Conservation (phyloP, 2,113 vertebrate genomes). For the Arvicanthis niloticus region DNA sequence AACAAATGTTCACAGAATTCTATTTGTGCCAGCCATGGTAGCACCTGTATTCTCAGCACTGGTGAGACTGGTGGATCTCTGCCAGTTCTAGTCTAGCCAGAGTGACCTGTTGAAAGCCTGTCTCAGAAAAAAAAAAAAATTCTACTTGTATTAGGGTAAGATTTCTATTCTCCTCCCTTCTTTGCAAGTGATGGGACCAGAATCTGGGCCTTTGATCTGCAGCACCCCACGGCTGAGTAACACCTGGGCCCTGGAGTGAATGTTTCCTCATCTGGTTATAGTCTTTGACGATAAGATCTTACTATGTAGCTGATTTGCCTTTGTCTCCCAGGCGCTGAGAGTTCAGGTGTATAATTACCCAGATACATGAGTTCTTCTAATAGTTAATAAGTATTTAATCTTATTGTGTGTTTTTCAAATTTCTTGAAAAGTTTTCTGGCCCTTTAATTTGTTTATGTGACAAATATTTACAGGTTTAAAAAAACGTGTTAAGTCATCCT, state of each 20-base stretch:
- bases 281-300: too few species aligned
- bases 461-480: neutral
- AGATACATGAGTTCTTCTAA: neutral
- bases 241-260: neutral
- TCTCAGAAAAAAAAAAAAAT: neutral
- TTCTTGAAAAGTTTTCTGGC: constrained; percentile 10
- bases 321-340: neutral
- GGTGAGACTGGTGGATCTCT: neutral
- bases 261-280: neutral
- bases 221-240: neutral
- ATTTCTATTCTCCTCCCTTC: neutral
- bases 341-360: neutral
- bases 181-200: neutral
- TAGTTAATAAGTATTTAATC: constrained; percentile 21
- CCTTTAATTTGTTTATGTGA: neutral
- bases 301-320: neutral
- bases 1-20: neutral
- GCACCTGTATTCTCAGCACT: neutral
- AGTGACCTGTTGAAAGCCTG: neutral
- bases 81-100: neutral
- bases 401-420: constrained; percentile 19
- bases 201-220: neutral
- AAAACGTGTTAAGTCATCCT: neutral
- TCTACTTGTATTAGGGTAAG: neutral
- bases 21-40: neutral